Evolutionary conservation across 2,888 invertebrate species (phyloP), one percentile per base, ranked within the genome.

Genomic region (Lochmaea crataegi): DNA sequence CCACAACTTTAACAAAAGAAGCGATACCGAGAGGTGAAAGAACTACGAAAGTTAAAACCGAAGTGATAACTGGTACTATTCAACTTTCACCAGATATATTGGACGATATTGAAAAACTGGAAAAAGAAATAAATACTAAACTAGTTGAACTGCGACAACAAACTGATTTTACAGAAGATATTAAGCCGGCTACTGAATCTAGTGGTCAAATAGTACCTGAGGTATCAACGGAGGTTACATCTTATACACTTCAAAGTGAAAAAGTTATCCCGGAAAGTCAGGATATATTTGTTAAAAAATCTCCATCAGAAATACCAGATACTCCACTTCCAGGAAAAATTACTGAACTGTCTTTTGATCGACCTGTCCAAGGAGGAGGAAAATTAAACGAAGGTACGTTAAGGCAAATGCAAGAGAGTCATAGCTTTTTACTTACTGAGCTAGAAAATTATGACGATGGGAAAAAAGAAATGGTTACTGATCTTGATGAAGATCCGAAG

Each of bases 401-500:
- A 48, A 76, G 71, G 60, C 75, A 76, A 5, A 72, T 84, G 77
- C 76, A 80, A 66, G 77, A 80, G 45, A 80, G 82, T 9, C 75
- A 79, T 14, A 73, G 78, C 48, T 83, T 84, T 68, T 73, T 83
- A 56, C 72, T 73, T 48, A 80, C 76, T 1, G 85, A 85, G 80
- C 41, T 83, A 6, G 77, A 80, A 42, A 78, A 80, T 26, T 84
- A 84, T 73, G 83, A 84, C 74, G 83, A 83, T 76, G 80, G 79
- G 1, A 80, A 83, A 74, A 78, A 76, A 38, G 75, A 79, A 45
- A 60, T 78, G 18, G 71, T 79, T 11, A 82, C 80, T 10, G 81
- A 81, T 70, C 66, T 80, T n/a, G 81, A 81, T 69, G 78, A 79
- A 57, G 80, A 81, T n/a, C 14, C 68, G 16, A 76, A 71, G n/a